Base-by-base conservation (phyloP, 2,113 vertebrate genomes). In the Pachypanchax playfairii region DNA sequence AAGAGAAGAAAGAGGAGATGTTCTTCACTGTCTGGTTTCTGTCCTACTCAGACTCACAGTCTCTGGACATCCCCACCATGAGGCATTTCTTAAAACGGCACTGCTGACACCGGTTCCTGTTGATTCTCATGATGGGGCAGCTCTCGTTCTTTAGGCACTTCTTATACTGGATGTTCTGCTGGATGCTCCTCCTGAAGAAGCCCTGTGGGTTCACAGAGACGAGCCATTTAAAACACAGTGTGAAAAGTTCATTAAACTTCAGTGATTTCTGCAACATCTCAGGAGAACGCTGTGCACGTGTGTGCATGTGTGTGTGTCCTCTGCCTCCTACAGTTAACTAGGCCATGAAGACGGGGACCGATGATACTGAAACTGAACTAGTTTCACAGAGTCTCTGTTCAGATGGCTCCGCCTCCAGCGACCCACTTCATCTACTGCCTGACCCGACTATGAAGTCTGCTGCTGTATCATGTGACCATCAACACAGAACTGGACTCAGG, bases 91-190 rank as follows among this genome's bases (percentile, higher is more conserved):
- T 98, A 82, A 98, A 97, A 78, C 96, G 95, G 78, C 96, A 98
- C 82, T 98, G 96, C 90, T 98, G 96, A 84, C 96, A 98, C 62
- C 96, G 93, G 87, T 98, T 98, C 77, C 96, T 91, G 74, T 97
- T 98, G 91, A 96, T 95, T 80, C 96, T 93, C 94, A 98, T 96
- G 87, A 98, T 94, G 78, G 96, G 93, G 61, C 96, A 98, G 92
- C 92, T 97, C 73, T 97, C 96, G 41, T 95, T 97, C 92, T 98
- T 98, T 90, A 98, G 93, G 92, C 96, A 98, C 90, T 96, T 98
- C 91, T 97, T 98, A 53, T 98, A 98, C 64, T 98, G 95, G 87
- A 98, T 98, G 85, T 98, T 98, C 87, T 98, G 96, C 65, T 98
- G 96, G 90, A 98, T 98, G 87, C 96, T 98, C 89, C 96, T 93